Evolutionary conservation across 2,113 vertebrate genomes (phyloP).

Genomic region (Corythornis vintsioides): DNA sequence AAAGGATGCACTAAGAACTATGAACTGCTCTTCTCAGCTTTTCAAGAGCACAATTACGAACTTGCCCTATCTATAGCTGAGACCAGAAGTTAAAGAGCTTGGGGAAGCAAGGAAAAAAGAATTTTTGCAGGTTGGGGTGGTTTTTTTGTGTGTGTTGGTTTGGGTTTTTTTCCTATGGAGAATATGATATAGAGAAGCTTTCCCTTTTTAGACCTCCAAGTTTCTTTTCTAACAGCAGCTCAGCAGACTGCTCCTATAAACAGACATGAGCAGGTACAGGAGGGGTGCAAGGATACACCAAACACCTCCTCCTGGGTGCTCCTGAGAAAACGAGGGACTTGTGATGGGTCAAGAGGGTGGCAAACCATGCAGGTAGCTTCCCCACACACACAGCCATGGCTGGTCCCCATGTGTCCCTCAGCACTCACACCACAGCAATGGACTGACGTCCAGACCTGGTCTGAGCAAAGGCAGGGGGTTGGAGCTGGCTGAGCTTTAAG

Average conservation of each 20-base stretch:
- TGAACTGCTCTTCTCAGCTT: neutral
- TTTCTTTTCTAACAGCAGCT: neutral
- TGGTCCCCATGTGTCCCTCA: neutral
- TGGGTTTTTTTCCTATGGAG: neutral
- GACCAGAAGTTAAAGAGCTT: slow-evolving; percentile 4
- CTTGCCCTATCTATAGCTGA: neutral
- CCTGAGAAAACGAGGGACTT: neutral
- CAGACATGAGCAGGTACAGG: fast-evolving
- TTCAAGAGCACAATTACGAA: slow-evolving; percentile 3
- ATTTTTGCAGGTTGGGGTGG: neutral
- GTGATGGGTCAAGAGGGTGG: neutral
- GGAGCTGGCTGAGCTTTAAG: too few species aligned
- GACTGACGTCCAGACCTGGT: neutral
- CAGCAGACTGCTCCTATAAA: neutral
- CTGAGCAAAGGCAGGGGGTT: too few species aligned
- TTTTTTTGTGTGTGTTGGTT: neutral
- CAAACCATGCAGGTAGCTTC: neutral
- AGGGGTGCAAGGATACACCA: neutral
- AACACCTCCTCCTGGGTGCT: neutral
- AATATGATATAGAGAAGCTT: neutral
- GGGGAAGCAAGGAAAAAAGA: neutral
- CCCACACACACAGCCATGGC: fast-evolving
- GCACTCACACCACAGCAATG: neutral
- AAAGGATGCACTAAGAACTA: slow-evolving; percentile 7
- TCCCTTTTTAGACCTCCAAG: neutral